Evolutionary conservation across 1,140 invertebrate species (phyloP).

Genomic region (Calliopsis andreniformis): DNA sequence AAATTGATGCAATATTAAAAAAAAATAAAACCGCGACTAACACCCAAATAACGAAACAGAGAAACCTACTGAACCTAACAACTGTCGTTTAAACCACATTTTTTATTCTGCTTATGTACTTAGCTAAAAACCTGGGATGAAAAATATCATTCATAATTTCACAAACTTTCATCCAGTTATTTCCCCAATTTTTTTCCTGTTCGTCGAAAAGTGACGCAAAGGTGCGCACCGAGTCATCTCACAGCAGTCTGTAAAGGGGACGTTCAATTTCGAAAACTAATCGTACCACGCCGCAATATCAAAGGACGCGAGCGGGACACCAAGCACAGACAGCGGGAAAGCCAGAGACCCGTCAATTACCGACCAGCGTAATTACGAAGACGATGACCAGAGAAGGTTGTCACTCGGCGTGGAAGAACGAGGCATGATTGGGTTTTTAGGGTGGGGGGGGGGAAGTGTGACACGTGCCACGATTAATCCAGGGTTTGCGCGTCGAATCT

Average conservation of each 20-base stretch:
- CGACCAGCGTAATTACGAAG: constrained; percentile 26
- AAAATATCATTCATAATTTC: too few species aligned
- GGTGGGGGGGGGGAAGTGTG: neutral
- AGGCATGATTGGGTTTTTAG: constrained; percentile 32
- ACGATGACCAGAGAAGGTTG: constrained; percentile 5
- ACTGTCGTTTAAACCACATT: too few species aligned
- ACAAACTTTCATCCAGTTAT: too few species aligned
- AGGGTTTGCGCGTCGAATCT: constrained; percentile 14
- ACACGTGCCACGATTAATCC: constrained; percentile 37
- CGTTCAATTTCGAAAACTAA: neutral
- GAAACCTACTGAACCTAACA: too few species aligned
- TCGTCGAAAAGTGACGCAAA: neutral
- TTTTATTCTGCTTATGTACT: too few species aligned
- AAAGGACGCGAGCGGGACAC: neutral
- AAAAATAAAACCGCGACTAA: too few species aligned
- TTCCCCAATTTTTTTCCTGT: too few species aligned
- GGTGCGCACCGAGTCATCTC: neutral
- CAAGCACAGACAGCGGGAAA: constrained; percentile 5
- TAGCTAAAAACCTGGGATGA: too few species aligned
- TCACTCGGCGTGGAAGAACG: constrained; percentile 15
- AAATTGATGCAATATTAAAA: too few species aligned
- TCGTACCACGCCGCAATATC: neutral
- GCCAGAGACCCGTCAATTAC: constrained; percentile 22
- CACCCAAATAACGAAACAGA: too few species aligned
- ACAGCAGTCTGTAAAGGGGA: too few species aligned